Evolutionary conservation across 37 sponge, comb jelly and placozoan genomes (phyloP).

Genomic region (Chondrosia reniformis): DNA sequence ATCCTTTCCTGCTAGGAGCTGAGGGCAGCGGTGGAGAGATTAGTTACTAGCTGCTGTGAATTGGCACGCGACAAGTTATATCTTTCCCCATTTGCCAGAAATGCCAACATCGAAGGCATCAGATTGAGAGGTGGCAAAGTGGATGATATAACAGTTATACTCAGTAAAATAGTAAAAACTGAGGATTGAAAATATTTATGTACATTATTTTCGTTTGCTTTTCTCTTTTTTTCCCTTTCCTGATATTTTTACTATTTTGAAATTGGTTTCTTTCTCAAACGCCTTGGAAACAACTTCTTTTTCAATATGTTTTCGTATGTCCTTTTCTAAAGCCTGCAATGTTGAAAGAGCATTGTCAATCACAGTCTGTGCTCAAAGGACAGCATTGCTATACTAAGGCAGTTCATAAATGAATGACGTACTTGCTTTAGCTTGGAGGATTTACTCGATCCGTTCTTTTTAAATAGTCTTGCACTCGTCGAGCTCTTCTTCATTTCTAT

Average conservation of each 20-base stretch:
- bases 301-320: slow-evolving; percentile 47
- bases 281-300: slow-evolving; percentile 45
- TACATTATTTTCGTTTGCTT: neutral
- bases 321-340: slow-evolving; percentile 40
- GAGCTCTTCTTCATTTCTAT: too few species aligned
- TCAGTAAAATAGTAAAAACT: too few species aligned
- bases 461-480: too few species aligned
- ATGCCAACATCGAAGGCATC: slow-evolving; percentile 26
- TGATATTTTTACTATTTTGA: slow-evolving; percentile 21
- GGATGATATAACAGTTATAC: slow-evolving; percentile 70
- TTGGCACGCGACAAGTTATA: slow-evolving; percentile 32
- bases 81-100: slow-evolving; percentile 64
- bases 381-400: too few species aligned
- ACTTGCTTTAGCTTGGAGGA: too few species aligned
- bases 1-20: too few species aligned
- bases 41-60: too few species aligned
- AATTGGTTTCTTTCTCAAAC: slow-evolving; percentile 27
- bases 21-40: too few species aligned
- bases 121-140: slow-evolving; percentile 55
- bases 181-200: neutral
- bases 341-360: too few species aligned
- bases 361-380: too few species aligned
- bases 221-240: slow-evolving; percentile 9
- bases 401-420: too few species aligned
- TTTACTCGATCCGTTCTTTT: too few species aligned